Base-by-base conservation (phyloP, 1,140 invertebrate genomes). In the Pogonomyrmex barbatus region DNA sequence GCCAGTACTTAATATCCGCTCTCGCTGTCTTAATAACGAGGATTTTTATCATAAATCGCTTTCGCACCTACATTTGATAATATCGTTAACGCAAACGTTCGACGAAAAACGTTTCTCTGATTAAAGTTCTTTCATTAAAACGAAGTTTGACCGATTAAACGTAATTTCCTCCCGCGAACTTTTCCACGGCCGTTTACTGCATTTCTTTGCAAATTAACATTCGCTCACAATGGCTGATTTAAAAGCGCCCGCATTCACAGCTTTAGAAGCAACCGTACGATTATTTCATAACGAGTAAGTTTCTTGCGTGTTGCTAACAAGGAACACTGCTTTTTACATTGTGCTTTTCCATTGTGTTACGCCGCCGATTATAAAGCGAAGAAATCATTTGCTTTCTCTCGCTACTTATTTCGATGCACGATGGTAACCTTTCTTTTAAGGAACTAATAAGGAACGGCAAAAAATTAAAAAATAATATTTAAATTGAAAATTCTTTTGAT, bases 281-380 rank as follows among this genome's bases (percentile, higher is more conserved):
- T 70, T 70, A 81, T 70, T 81, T 81, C 24, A 70, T 70, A 81
- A 56, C 14, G 78, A 56, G 36, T 8, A 45, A 70, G 63, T 81
- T 70, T 52, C 39, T 56, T 70, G 78, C n/a, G 9, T 0, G 24
- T 24, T 52, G 50, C 50, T 14, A 56, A 56, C n/a, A 42, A 56
- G 24, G 9, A 67, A 52, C 45, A 14, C 4, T 14, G 47, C 12
- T 52, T 68, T 78, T 65, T 36, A 45, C 12, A 70, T 68, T 36
- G 36, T 39, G 24, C 9, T 45, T 12, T 67, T 1, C 8, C 4
- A 30, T 76, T 78, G 6, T 65, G 6, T 65, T 63, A 65, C 14
- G 60, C 9, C 6, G 24, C 52, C 10, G 36, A 10, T 36, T 63
- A 47, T 52, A 68, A 70, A 42, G 24, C 24, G 52, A 70, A 42